Percentiles rank a stretch among this genome's conserved stretches.
Conservation (phyloP, 2,888 invertebrate genomes). For the Leucophenga montana region DNA sequence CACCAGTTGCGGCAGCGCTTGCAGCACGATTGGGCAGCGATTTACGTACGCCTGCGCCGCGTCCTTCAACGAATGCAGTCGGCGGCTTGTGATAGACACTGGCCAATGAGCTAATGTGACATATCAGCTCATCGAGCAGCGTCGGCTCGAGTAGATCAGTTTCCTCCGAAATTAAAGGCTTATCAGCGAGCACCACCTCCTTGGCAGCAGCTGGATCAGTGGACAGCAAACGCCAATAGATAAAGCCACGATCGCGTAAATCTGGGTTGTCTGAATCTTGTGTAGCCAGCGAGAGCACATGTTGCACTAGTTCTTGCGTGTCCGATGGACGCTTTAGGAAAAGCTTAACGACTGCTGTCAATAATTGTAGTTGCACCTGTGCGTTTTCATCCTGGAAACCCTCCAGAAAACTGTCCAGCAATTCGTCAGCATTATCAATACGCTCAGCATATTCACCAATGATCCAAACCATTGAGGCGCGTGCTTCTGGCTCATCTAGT, state of each 20-base stretch:
- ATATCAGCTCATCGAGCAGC: conserved; percentile 96
- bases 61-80: conserved; percentile 96
- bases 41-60: conserved; percentile 84
- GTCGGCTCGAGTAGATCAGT: conserved; percentile 98
- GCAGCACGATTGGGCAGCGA: conserved; percentile 81
- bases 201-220: conserved; percentile 99
- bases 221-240: conserved; percentile 98
- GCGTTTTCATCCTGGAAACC: conserved; percentile 98
- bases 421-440: conserved; percentile 98
- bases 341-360: conserved; percentile 98
- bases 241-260: conserved; percentile 97
- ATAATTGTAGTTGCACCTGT: conserved; percentile 94
- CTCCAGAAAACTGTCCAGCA: conserved; percentile 97
- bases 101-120: conserved; percentile 97
- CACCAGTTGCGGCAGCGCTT: conserved; percentile 52
- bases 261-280: conserved; percentile 98
- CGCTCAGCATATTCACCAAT: conserved; percentile 99
- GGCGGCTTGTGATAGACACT: conserved; percentile 99
- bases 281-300: conserved; percentile 90
- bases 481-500: conserved; percentile 97
- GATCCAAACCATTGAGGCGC: conserved; percentile 98
- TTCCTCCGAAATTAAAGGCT: conserved; percentile 98
- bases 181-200: conserved; percentile 98
- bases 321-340: conserved; percentile 98
- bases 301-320: conserved; percentile 98